Evolutionary conservation across 2,888 invertebrate genomes (phyloP), one percentile per base, ranked within the genome.

Genomic region (Idaea dimidiata): DNA sequence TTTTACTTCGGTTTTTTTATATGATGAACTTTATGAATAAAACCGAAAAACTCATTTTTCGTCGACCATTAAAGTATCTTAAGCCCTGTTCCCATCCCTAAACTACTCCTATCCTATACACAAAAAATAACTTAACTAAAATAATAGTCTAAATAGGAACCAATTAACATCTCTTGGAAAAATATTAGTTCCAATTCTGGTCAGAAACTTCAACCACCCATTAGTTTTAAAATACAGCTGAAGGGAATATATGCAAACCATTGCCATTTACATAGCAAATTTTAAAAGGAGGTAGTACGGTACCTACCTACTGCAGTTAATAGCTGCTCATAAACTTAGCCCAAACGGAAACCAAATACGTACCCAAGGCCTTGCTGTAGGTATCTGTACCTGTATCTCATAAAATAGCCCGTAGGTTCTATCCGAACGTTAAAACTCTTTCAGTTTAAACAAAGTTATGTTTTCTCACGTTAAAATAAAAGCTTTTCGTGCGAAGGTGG

Each of bases 191-290:
- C 43, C 43, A 43, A 14, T 43, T 43, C 43, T 43, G 43, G 43
- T 10, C 14, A 14, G 14, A 43, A 43, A 5, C 10, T 43, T 43
- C 14, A 43, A 43, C 43, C 43, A 43, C 3, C 43, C 43, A 43
- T 43, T 43, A 43, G 43, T 14, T 43, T 8, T 43, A 43, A 43
- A 43, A 43, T 43, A 43, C 7, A 43, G 43, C 43, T 43, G 43
- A 43, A 43, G 43, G 43, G 43, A 43, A 43, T 43, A 43, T 43
- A 43, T 43, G 43, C 43, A 43, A 43, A 43, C 43, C 43, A 43
- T 43, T 10, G 43, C 43, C 43, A 43, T 43, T 43, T 43, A 43
- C 43, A 43, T 43, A 14, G 14, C 43, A 43, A 43, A 43, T 43
- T 43, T 43, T 43, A 43, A 43, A 43, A 43, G 14, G 7, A 43